Evolutionary conservation across 2,113 vertebrate species (phyloP), one percentile per base, ranked within the genome.

Genomic region (Hepsetus odoe): DNA sequence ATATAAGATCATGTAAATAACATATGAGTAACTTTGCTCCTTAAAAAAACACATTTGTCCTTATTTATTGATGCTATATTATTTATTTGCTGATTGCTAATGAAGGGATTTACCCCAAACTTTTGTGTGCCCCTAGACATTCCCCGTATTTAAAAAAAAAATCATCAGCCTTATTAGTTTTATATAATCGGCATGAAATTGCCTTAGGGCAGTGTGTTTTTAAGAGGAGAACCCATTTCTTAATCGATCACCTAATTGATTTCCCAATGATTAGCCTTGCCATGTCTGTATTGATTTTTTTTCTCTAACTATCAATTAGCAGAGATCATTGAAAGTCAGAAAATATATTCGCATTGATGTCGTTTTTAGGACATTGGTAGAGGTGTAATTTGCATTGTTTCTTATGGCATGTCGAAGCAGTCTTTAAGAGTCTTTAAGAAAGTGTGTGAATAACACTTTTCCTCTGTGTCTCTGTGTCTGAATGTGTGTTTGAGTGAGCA

Each of bases 401-500:
- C 24, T 56, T 6, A 56, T n/a, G n/a, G n/a, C n/a, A n/a, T n/a
- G n/a, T n/a, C n/a, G n/a, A n/a, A n/a, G n/a, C n/a, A n/a, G n/a
- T n/a, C n/a, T n/a, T n/a, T n/a, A n/a, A n/a, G n/a, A n/a, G n/a
- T n/a, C 22, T 65, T 32, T n/a, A 33, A 38, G 18, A 65, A 65
- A 65, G 18, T 18, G 30, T 38, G 33, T 40, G 32, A 33, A 72
- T 49, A 33, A 55, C 13, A 61, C 13, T 55, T 42, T 49, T 30
- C 53, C 12, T n/a, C n/a, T n/a, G n/a, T n/a, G n/a, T n/a, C n/a
- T 51, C 22, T 53, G 53, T 24, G 49, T 74, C 8, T 53, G 64
- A 66, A 64, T 44, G 28, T 72, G 61, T 56, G 72, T 74, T 70
- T 83, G 72, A 87, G 86, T 87, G 87, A 87, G 86, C 87, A 87